Evolutionary conservation across 2,113 vertebrate species (phyloP), one percentile per base, ranked within the genome.

Genomic region (Saimiri boliviensis): DNA sequence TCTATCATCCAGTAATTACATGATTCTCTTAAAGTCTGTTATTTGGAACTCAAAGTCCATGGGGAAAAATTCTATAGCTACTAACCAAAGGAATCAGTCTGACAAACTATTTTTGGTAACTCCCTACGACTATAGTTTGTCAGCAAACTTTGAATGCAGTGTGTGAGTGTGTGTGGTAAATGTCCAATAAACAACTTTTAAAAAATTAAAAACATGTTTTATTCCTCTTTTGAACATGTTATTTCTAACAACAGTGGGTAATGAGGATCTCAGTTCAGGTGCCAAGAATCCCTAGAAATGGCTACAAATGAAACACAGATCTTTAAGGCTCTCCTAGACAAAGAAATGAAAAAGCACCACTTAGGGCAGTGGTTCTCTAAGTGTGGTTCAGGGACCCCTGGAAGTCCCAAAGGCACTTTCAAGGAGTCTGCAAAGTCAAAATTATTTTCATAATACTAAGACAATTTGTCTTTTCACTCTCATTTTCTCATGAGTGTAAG

Each of bases 351-450:
- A 71, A 93, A 81, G 32, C n/a, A 95, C 1, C 70, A 66, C 82
- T 74, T 86, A 86, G 66, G 42, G n/a, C 45, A 90, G 45, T 66
- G 82, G 60, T 63, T 95, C 74, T 93, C 83, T 82, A 87, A 93
- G 42, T 87, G 40, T 63, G 37, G 68, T 80, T 91, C 77, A 66
- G 45, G 84, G 37, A 71, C 35, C 60, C 47, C 10, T 21, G 35
- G 30, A 47, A 77, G 40, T 88, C 23, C 35, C 58, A 58, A 87
- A 83, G 68, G 68, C 23, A 77, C 35, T 76, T 91, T 94, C 23
- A 87, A 87, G 56, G 17, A 23, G 21, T 74, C 52, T 70, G 71
- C 16, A 77, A 70, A 94, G 35, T 83, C 76, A 94, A 96, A 94
- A 81, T 47, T 63, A 54, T 86, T 94, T 89, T 86, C 37, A 45